These are phyloP conservation scores for Chymomyza amoena DNA, from an alignment of 2,888 invertebrate genomes.

Conservation along the genomic window DNA sequence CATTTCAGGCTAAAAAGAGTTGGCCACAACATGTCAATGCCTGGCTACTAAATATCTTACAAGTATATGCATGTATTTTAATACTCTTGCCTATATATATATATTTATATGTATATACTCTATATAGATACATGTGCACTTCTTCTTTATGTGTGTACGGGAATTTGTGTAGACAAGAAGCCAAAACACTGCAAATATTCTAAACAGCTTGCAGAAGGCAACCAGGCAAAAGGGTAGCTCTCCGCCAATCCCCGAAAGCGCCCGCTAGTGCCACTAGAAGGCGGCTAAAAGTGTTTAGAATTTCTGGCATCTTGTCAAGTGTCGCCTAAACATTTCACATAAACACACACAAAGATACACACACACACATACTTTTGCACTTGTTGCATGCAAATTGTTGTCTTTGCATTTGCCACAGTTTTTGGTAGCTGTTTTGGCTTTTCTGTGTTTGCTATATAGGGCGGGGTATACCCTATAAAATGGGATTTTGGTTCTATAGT, in stretches of 20 bases:
- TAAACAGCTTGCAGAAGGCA: neutral
- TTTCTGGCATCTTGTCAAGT: constrained; percentile 77
- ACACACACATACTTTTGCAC: constrained; percentile 41
- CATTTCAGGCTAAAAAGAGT: constrained; percentile 11
- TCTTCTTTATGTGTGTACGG: neutral
- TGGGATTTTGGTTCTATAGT: neutral
- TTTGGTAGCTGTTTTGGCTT: constrained; percentile 38
- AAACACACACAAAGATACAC: constrained; percentile 2
- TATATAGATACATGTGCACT: neutral
- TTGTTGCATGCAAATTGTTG: constrained; percentile 59
- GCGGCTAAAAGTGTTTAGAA: constrained; percentile 68
- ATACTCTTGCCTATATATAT: neutral
- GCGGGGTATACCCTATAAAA: neutral
- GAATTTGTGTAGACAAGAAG: neutral
- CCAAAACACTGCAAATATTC: neutral
- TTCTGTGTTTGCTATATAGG: neutral
- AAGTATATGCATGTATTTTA: neutral
- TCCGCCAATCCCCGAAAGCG: neutral
- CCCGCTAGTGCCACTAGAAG: constrained; percentile 3
- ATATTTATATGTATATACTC: too few species aligned
- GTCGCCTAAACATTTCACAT: constrained; percentile 69
- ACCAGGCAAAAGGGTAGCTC: constrained; percentile 42
- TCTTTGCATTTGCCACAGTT: constrained; percentile 57
- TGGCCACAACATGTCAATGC: neutral
- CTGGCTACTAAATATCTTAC: neutral